Conservation (phyloP, 2,797 vertebrate species). For the Megalops cyprinoides region DNA sequence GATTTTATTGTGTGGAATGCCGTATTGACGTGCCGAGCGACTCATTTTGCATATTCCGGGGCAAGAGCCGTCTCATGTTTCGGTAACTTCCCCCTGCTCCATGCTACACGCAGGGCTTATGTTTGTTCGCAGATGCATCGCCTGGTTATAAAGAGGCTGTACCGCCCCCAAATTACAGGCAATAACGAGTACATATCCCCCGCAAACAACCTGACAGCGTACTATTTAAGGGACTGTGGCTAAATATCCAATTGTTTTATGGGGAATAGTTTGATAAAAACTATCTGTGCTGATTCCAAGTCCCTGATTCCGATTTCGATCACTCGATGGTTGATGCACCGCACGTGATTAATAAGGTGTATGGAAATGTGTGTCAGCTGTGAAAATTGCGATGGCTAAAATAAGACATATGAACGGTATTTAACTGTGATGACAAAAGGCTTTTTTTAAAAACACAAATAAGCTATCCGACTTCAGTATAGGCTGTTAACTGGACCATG, state of each 20-base stretch:
- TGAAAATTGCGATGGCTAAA: too few relatives aligned
- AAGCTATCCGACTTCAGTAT: neutral
- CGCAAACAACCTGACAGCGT: constrained; percentile 7
- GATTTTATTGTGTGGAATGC: neutral
- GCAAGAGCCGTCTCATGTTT: neutral
- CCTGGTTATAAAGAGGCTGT: constrained; percentile 7
- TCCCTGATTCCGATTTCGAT: neutral
- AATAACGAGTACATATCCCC: constrained; percentile 14
- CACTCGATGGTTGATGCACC: neutral
- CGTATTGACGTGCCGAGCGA: neutral
- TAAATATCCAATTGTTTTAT: constrained; percentile 21
- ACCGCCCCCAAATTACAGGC: constrained; percentile 28
- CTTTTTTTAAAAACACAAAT: neutral
- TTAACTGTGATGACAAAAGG: neutral
- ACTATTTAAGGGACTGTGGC: constrained; percentile 29
- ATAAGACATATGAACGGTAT: neutral
- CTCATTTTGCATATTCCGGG: neutral
- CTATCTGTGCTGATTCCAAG: neutral
- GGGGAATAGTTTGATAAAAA: neutral
- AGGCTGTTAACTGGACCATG: neutral
- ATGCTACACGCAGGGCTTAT: neutral
- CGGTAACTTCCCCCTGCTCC: neutral
- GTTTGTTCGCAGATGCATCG: constrained; percentile 16
- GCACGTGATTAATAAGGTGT: neutral
- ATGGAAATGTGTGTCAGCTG: neutral